phyloP scores from a whole-genome alignment of 1,140 invertebrate genomes.

The Bombus affinis region DNA sequence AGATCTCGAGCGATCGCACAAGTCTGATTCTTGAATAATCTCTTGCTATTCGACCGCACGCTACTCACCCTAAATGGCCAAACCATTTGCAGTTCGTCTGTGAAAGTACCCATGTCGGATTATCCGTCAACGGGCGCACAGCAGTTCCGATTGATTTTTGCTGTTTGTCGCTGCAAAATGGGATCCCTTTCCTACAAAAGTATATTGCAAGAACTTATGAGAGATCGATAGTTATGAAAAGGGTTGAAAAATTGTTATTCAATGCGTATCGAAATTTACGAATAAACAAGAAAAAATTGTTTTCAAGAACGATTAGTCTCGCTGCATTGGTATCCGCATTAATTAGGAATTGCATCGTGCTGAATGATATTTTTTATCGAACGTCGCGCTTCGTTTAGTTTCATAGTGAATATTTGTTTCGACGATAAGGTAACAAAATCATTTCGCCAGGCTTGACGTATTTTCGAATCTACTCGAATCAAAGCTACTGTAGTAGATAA shows the following conservation, averaged over 20 bases:
- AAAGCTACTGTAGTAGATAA: neutral
- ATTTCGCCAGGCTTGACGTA: neutral
- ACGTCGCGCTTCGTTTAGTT: neutral
- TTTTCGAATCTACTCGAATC: neutral
- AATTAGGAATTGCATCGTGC: neutral
- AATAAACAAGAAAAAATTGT: neutral
- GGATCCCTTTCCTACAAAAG: neutral
- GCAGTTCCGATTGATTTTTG: conserved; percentile 23
- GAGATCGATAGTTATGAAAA: no score
- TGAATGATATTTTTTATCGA: neutral
- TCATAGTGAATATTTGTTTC: neutral
- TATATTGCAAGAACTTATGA: neutral
- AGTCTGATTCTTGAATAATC: conserved; percentile 38
- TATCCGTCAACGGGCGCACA: conserved; percentile 63
- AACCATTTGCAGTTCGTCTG: conserved; percentile 29
- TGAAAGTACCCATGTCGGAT: conserved; percentile 58
- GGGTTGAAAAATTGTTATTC: neutral
- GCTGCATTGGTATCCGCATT: neutral
- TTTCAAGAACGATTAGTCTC: neutral
- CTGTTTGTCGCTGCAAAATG: conserved; percentile 2
- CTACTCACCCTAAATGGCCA: conserved; percentile 42
- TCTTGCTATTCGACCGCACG: conserved; percentile 51
- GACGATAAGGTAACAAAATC: neutral
- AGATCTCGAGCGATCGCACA: conserved; percentile 32
- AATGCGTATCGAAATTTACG: neutral